These are phyloP conservation scores for Scaptomyza hsui DNA, from an alignment of 1,140 invertebrate genomes.

Conservation along the genomic window DNA sequence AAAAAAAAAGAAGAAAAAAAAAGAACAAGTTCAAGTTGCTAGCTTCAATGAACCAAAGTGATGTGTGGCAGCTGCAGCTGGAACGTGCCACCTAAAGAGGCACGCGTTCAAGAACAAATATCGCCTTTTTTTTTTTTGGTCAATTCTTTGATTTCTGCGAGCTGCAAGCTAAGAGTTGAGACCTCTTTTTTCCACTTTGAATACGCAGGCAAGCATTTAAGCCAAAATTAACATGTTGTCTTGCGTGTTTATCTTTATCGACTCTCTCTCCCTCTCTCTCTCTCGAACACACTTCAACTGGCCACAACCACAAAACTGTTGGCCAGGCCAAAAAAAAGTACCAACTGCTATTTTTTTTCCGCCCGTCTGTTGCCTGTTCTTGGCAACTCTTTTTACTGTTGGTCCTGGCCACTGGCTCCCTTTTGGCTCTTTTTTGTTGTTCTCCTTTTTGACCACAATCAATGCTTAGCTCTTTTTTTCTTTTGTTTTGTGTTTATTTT, in stretches of 20 bases:
- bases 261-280: constrained; percentile 31
- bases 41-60: background rate
- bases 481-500: constrained; percentile 14
- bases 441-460: constrained; percentile 77
- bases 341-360: constrained; percentile 62
- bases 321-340: constrained; percentile 45
- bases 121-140: background rate
- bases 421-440: constrained; percentile 41
- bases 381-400: constrained; percentile 47
- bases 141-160: background rate
- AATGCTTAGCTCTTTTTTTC: constrained; percentile 38
- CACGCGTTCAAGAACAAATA: constrained; percentile 9
- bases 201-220: constrained; percentile 34
- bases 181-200: constrained; percentile 7
- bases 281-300: constrained; percentile 52
- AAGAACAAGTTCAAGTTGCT: too few relatives aligned
- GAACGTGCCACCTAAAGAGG: constrained; percentile 44
- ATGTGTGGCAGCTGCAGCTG: constrained; percentile 29
- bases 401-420: constrained; percentile 65
- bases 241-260: constrained; percentile 44
- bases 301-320: constrained; percentile 47
- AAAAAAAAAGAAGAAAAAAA: too few relatives aligned
- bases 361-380: constrained; percentile 26
- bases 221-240: constrained; percentile 46
- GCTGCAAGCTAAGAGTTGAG: too few relatives aligned